Conservation (phyloP, 2,113 vertebrate genomes). For the Chlamydotis undulata region DNA sequence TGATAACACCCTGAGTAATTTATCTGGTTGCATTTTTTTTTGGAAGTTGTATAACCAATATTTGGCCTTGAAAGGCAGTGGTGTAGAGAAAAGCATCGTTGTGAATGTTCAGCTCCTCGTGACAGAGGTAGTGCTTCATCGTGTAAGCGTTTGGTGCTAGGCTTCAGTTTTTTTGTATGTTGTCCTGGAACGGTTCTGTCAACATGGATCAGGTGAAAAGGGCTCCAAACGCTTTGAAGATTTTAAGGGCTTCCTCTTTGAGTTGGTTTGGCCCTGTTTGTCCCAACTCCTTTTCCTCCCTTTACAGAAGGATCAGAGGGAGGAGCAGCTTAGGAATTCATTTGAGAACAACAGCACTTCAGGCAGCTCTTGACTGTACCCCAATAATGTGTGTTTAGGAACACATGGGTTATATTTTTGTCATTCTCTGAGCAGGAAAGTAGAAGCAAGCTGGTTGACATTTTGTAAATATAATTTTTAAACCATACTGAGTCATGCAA, state of each 20-base stretch:
- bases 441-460: slow-evolving; percentile 35
- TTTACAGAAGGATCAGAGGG: not conserved
- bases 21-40: not conserved
- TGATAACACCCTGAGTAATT: not conserved
- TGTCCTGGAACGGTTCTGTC: not conserved
- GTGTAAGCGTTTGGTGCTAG: not conserved
- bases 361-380: not conserved
- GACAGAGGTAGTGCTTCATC: not conserved
- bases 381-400: not conserved
- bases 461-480: slow-evolving; percentile 40
- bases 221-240: not conserved
- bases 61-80: not conserved
- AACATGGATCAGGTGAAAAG: not conserved
- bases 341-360: not conserved
- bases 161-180: not conserved
- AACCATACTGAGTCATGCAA: slow-evolving; percentile 22
- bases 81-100: fast-evolving
- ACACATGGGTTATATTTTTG: slow-evolving; percentile 24
- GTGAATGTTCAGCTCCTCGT: not conserved
- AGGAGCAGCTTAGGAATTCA: not conserved
- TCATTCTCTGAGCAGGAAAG: slow-evolving; percentile 32
- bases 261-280: not conserved
- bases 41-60: no score
- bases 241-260: not conserved
- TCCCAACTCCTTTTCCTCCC: not conserved